A percentile compares a stretch with the other conserved stretches of the same genome.
Conservation (phyloP, 1,140 invertebrate species). For the Drosophila mojavensis region DNA sequence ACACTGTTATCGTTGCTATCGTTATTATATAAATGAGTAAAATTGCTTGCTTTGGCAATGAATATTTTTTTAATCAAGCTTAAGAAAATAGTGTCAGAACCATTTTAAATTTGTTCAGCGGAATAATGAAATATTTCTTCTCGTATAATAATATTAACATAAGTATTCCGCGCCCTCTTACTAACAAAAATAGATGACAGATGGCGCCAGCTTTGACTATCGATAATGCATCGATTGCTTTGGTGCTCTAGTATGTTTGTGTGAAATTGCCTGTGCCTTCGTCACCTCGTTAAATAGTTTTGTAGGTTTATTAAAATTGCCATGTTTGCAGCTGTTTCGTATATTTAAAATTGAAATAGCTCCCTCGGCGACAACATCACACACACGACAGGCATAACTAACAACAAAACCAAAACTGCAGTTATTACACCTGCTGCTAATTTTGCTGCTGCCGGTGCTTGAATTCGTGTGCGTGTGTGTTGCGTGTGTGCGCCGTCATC, state of each 20-base stretch:
- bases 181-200: neutral
- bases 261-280: conserved; percentile 31
- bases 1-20: conserved; percentile 9
- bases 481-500: conserved; percentile 38
- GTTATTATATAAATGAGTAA: neutral
- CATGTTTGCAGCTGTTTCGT: conserved; percentile 22
- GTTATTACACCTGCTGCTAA: conserved; percentile 8
- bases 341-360: conserved; percentile 5
- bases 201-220: conserved; percentile 17
- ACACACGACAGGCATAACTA: conserved; percentile 9
- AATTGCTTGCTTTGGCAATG: neutral
- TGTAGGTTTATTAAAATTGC: conserved; percentile 24
- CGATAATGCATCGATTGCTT: conserved; percentile 29
- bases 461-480: conserved; percentile 20
- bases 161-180: neutral
- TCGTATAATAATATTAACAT: neutral
- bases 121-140: no score
- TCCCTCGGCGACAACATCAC: neutral
- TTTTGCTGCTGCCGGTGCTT: conserved; percentile 29
- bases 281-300: conserved; percentile 34
- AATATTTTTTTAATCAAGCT: neutral
- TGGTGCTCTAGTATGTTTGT: conserved; percentile 17
- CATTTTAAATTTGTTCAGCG: no score
- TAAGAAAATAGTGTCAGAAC: no score
- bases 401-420: conserved; percentile 1